Evolutionary conservation across 2,113 vertebrate species (phyloP), one percentile per base, ranked within the genome.

Genomic region (Propithecus coquereli): DNA sequence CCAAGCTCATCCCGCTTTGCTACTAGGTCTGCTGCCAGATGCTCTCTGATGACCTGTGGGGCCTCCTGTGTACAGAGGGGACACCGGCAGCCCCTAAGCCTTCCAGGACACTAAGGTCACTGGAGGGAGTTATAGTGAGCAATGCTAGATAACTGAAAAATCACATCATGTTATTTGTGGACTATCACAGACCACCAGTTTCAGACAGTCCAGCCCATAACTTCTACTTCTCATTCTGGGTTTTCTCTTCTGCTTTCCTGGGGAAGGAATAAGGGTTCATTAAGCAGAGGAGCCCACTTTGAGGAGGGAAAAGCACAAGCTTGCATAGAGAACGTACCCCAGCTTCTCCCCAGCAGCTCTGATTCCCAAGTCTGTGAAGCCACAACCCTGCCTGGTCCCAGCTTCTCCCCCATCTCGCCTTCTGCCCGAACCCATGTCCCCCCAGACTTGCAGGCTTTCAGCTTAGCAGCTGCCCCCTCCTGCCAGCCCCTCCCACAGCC

Each of bases 251-350:
- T 88, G 0, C 70, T 82, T 87, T 73, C 76, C 70, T 40, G 10
- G 14, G 81, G 57, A 83, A 32, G 82, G 37, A 71, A 40, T 30
- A 96, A 95, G 96, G 93, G 96, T 96, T 96, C 45, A 34, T 6
- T 59, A 73, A 43, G n/a, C 66, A 83, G 93, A 87, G 87, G 76
- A 76, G 30, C 90, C 80, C 40, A 2, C 63, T 92, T 27, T 23
- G 73, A 90, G 70, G 22, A 50, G 27, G 89, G 59, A 27, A 50
- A 79, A 81, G 63, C 40, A 59, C 8, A n/a, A 3, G 70, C 80
- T 68, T 4, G 30, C 57, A 40, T 76, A 25, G 40, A 20, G 87
- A 79, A 85, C 85, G 90, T 61, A 54, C 40, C 68, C 16, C 30
- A 25, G 0, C 47, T 90, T 34, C 50, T 50, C 81, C 68, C 8